Base-by-base conservation (phyloP, 2,888 invertebrate species). In the Drosophila leonis region DNA sequence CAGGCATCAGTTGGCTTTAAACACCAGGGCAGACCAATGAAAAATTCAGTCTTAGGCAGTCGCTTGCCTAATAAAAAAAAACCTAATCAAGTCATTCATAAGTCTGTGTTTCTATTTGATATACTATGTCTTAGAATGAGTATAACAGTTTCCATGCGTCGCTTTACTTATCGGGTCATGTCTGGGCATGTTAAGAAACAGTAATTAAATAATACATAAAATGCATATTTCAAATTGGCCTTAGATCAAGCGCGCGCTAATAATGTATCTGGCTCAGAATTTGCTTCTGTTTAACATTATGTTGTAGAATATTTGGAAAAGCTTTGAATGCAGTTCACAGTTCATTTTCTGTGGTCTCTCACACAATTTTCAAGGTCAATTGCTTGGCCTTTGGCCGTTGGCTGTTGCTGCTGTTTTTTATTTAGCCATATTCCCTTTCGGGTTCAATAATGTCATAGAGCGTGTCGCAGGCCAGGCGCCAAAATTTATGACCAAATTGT, bases 401-500 rank as follows among this genome's bases (percentile, higher is more conserved):
- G 44, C 71, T 65, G 27, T 54, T 56, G 67, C 65, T 69, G 73
- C 59, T 65, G 64, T 70, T 74, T 67, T 67, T 75, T 64, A 64
- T 61, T 68, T 56, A 63, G 75, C 65, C 82, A 72, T 76, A 83
- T 83, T 74, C 83, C 79, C 68, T 79, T 86, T 86, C 86, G 73
- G 82, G 84, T 84, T 84, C 84, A 84, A 86, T 84, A 84, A 83
- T 84, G 84, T 84, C 86, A 83, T 77, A 81, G 84, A 86, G 79
- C 84, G 82, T 84, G 86, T 82, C 84, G 79, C 82, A 86, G 86
- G 84, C 63, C 84, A 83, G 81, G 82, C 84, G 84, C 80, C 71
- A 75, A 79, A 86, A 84, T 86, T 84, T 84, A 84, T 84, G 83
- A 48, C 84, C 84, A 81, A 86, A 82, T 72, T 75, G 81, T 80